A percentile compares a stretch with the other conserved stretches of the same genome.
Conservation (phyloP, 2,113 vertebrate genomes). For the Speoplatyrhinus poulsoni region DNA sequence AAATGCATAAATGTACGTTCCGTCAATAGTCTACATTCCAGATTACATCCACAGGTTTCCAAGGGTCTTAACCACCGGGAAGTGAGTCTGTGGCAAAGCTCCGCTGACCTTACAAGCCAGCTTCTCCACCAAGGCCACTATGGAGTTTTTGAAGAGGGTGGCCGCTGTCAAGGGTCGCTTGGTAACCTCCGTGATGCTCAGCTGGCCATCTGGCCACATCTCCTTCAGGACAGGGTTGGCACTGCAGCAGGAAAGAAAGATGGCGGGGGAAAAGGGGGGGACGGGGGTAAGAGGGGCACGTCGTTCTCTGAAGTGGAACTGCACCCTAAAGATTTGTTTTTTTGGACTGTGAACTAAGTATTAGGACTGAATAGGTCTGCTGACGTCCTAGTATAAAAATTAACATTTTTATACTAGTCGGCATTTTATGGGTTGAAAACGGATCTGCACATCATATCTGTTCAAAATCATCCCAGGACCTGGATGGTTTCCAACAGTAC, state of each 20-base stretch:
- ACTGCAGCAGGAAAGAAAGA: constrained; percentile 56
- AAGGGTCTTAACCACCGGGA: background rate
- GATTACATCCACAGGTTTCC: background rate
- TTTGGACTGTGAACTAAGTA: no score
- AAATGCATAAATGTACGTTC: background rate
- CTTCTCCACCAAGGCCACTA: constrained; percentile 90
- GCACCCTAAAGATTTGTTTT: no score
- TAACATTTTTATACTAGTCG: no score
- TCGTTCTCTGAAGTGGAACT: constrained; percentile 6
- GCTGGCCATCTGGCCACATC: constrained; percentile 94
- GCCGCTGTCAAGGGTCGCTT: constrained; percentile 89
- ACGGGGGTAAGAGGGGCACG: background rate
- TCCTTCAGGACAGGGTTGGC: constrained; percentile 79
- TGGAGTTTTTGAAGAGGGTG: constrained; percentile 94
- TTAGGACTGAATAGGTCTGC: no score
- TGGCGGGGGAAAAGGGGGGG: background rate
- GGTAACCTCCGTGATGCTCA: constrained; percentile 93
- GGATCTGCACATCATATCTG: no score
- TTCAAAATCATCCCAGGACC: no score
- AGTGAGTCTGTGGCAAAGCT: background rate
- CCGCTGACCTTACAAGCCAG: constrained; percentile 86
- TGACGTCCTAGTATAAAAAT: no score
- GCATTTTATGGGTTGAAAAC: no score
- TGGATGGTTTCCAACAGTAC: no score
- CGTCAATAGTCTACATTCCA: background rate